These are phyloP conservation scores for Danaus melanippus DNA, from an alignment of 1,140 invertebrate species.

Conservation along the genomic window DNA sequence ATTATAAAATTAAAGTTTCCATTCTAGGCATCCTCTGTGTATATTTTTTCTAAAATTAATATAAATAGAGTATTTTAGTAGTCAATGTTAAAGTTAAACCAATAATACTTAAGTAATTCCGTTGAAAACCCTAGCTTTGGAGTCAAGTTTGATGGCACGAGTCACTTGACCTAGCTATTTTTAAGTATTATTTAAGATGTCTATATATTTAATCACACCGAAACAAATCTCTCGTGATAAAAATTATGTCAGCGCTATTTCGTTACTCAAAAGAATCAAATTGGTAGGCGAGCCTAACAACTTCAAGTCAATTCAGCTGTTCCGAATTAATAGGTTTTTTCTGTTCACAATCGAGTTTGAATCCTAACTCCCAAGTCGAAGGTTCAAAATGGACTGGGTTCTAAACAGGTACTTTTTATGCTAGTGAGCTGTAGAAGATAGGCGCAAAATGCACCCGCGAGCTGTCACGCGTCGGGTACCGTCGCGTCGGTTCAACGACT, in stretches of 20 bases:
- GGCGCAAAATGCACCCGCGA: constrained; percentile 52
- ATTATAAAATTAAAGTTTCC: too few species aligned
- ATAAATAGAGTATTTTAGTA: too few species aligned
- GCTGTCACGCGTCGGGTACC: constrained; percentile 55
- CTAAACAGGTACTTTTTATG: constrained; percentile 27
- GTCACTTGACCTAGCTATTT: constrained; percentile 53
- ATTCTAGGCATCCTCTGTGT: too few species aligned
- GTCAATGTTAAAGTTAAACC: too few species aligned
- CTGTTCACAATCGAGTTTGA: constrained; percentile 3
- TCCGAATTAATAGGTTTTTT: constrained; percentile 17
- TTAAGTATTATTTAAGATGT: constrained; percentile 41
- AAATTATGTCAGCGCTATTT: constrained; percentile 16
- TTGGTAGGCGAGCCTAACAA: constrained; percentile 15
- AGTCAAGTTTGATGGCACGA: constrained; percentile 43
- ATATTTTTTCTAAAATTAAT: too few species aligned
- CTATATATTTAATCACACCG: constrained; percentile 48
- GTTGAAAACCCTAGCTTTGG: too few species aligned
- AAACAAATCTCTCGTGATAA: constrained; percentile 33
- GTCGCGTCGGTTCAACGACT: constrained; percentile 39
- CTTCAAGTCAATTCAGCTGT: constrained; percentile 17
- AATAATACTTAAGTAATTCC: too few species aligned
- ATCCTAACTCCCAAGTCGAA: constrained; percentile 10
- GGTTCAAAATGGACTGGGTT: constrained; percentile 18
- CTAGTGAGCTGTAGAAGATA: constrained; percentile 36
- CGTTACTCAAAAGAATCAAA: constrained; percentile 21